Conservation (phyloP, 2,797 vertebrate genomes). For the Rhabdomys pumilio region DNA sequence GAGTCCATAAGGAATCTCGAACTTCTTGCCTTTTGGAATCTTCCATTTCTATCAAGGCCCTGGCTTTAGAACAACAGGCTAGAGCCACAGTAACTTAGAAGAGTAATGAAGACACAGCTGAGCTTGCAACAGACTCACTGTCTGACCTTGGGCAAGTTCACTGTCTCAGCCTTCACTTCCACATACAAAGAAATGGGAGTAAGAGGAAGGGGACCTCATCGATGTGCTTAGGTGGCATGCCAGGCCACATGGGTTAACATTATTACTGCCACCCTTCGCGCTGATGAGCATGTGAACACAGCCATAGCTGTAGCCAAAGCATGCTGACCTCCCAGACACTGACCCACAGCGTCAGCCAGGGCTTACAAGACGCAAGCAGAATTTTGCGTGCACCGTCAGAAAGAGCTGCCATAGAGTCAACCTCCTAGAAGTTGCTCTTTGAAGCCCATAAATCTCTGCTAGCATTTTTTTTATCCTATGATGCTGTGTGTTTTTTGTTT, state of each 20-base stretch:
- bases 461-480: conserved; percentile 42
- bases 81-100: neutral
- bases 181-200: neutral
- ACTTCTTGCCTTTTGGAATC: neutral
- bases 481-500: neutral
- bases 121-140: neutral
- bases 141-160: neutral
- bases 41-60: neutral
- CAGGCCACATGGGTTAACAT: neutral
- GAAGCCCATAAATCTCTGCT: conserved; percentile 36
- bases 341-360: neutral
- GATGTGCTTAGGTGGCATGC: neutral
- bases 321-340: neutral
- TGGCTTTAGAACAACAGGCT: neutral
- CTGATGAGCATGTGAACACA: neutral
- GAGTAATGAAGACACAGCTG: neutral
- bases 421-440: conserved; percentile 54
- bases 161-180: neutral
- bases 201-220: no score
- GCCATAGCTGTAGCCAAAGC: neutral
- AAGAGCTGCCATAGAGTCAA: conserved; percentile 38
- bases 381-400: conserved; percentile 46
- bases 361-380: conserved; percentile 30
- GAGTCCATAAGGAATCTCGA: neutral
- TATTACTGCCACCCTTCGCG: neutral